Evolutionary conservation across 2,113 vertebrate genomes (phyloP).

Genomic region (Hydropotes inermis): DNA sequence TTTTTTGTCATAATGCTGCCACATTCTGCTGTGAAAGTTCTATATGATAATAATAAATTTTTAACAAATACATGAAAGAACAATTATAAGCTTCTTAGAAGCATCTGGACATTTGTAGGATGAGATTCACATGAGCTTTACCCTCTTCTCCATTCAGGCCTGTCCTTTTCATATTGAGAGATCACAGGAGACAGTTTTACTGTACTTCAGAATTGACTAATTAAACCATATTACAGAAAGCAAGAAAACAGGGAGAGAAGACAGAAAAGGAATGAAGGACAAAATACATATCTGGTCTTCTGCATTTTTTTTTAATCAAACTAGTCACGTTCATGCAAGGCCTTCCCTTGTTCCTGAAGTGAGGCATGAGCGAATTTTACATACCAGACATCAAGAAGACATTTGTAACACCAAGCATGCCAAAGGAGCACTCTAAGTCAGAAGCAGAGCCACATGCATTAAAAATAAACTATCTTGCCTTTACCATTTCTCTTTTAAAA

Average conservation of each 20-base stretch:
- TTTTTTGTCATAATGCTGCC: constrained; percentile 6
- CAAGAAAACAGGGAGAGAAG: neutral
- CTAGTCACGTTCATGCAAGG: neutral
- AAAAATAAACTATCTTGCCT: neutral
- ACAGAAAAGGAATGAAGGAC: neutral
- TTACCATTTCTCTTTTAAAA: neutral
- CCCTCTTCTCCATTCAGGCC: neutral
- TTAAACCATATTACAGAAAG: constrained; percentile 30
- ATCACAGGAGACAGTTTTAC: neutral
- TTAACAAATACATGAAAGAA: constrained; percentile 10
- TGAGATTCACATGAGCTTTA: constrained; percentile 3
- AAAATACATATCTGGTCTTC: neutral
- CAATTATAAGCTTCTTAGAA: constrained; percentile 30
- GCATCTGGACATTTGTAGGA: constrained; percentile 49
- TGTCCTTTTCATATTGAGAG: constrained; percentile 47
- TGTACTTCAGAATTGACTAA: neutral
- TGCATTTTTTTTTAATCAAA: neutral
- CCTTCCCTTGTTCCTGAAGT: neutral
- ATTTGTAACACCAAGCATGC: neutral
- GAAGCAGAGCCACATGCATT: neutral
- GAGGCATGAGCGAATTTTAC: neutral
- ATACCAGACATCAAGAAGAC: neutral
- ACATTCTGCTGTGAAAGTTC: neutral
- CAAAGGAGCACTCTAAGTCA: neutral
- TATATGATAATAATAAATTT: constrained; percentile 21